Evolutionary conservation across 2,113 vertebrate species (phyloP).

Genomic region (Anas platyrhynchos): DNA sequence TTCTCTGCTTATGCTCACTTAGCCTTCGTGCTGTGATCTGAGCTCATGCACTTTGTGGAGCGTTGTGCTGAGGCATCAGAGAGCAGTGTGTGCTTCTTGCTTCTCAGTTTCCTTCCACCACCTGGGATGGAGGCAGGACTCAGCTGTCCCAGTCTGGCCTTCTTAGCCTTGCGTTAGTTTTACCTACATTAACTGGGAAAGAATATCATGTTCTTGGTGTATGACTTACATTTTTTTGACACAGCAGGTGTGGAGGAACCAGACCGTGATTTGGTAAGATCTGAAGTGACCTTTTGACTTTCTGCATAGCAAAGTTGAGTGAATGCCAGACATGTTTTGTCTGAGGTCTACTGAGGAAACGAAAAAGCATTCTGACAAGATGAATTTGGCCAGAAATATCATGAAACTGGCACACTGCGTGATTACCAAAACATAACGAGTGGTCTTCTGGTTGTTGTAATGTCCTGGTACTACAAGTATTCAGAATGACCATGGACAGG

Average conservation of each 20-base stretch:
- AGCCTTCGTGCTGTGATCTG: not conserved
- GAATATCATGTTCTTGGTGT: not conserved
- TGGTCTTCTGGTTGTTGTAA: not conserved
- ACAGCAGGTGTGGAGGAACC: not conserved
- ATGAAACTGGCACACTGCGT: not conserved
- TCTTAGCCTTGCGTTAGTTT: not conserved
- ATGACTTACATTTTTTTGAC: not conserved
- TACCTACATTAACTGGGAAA: not conserved
- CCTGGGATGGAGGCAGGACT: not conserved
- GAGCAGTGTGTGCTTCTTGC: not conserved
- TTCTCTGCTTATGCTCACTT: not conserved
- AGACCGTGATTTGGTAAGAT: not conserved
- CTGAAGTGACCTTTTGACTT: not conserved
- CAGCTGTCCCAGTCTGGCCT: not conserved
- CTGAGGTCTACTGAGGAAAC: not conserved
- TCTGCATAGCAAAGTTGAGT: not conserved
- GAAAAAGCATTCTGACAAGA: not conserved
- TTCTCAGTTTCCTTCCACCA: not conserved
- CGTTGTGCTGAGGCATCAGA: not conserved
- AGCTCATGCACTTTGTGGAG: rapidly evolving
- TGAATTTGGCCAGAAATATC: not conserved
- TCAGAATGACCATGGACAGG: not conserved
- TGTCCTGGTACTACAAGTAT: not conserved
- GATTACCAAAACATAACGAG: not conserved
- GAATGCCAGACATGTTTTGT: not conserved